A percentile compares a stretch with the other conserved stretches of the same genome.
Conservation (phyloP, 2,113 vertebrate species). For the Puma concolor region DNA sequence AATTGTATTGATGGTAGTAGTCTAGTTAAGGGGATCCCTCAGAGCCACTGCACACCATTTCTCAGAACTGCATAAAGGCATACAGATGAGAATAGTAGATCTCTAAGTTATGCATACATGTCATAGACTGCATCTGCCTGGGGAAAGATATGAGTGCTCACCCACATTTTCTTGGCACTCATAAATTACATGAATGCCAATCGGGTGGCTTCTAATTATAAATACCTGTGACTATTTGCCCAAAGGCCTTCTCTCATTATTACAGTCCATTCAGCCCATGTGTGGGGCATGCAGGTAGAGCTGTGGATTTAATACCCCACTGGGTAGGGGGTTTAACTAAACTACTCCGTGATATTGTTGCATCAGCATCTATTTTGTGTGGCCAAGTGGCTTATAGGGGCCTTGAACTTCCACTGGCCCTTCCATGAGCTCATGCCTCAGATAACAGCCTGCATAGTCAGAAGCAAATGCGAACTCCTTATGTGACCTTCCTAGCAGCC, state of each 20-base stretch:
- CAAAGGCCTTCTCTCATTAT: neutral
- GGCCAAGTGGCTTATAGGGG: neutral
- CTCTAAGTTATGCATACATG: neutral
- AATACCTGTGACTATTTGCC: neutral
- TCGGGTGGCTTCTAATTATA: neutral
- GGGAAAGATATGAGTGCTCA: neutral
- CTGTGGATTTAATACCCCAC: neutral
- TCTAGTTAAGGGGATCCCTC: neutral
- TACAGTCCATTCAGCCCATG: neutral
- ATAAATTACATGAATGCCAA: neutral
- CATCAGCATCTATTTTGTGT: neutral
- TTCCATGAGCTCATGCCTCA: neutral
- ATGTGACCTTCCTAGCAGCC: no score
- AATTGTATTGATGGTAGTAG: neutral
- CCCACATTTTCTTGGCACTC: neutral
- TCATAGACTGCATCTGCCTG: neutral
- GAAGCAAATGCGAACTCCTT: neutral
- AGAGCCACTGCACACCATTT: fast-evolving
- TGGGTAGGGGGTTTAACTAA: neutral
- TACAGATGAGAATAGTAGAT: neutral
- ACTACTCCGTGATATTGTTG: neutral
- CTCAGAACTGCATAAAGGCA: neutral
- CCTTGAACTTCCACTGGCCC: neutral
- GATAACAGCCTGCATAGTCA: no score
- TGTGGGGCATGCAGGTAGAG: neutral